These are phyloP conservation scores for Onychomys leucogaster DNA, from an alignment of 2,797 vertebrate genomes.

Conservation along the genomic window DNA sequence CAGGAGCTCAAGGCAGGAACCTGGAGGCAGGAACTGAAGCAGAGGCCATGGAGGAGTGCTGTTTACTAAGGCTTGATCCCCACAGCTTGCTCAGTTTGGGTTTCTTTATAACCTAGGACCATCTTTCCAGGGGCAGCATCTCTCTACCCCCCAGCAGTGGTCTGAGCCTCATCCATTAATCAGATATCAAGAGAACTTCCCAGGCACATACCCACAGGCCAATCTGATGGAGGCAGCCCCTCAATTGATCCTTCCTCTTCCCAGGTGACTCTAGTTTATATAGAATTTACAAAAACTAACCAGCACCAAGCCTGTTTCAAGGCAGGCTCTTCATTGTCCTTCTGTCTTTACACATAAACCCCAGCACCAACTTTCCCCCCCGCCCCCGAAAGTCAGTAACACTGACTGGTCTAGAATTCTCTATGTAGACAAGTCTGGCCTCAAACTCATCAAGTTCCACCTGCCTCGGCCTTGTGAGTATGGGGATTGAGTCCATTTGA, in stretches of 20 bases:
- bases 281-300: not conserved
- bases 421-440: not conserved
- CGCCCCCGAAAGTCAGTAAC: too few relatives aligned
- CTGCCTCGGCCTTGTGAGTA: not conserved
- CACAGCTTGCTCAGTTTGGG: not conserved
- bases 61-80: not conserved
- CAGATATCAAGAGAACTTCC: not conserved
- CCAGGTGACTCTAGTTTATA: not conserved
- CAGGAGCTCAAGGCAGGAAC: not conserved
- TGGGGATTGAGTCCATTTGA: not conserved
- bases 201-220: too few relatives aligned
- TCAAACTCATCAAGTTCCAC: not conserved
- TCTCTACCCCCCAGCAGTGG: not conserved
- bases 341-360: rapidly evolving
- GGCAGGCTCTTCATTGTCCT: rapidly evolving
- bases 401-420: not conserved
- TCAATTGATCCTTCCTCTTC: not conserved
- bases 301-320: not conserved
- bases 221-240: not conserved
- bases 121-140: not conserved
- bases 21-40: not conserved
- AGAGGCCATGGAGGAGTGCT: not conserved
- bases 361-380: rapidly evolving
- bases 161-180: not conserved
- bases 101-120: not conserved